Conservation (phyloP, 2,888 invertebrate genomes). For the Volucella inflata region DNA sequence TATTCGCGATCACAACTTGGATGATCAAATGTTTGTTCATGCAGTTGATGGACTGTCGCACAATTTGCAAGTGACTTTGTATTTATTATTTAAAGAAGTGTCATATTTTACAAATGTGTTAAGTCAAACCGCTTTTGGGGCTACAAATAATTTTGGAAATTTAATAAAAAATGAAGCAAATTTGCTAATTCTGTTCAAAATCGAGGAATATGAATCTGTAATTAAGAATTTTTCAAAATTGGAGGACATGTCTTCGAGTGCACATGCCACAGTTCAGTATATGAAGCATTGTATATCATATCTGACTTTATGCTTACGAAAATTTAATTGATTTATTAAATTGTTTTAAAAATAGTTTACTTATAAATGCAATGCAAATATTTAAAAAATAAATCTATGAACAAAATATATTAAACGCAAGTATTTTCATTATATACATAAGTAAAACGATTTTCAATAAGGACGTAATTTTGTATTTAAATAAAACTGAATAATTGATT, state of each 20-base stretch:
- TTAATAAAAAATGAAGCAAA: constrained; percentile 74
- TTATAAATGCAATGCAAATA: not conserved
- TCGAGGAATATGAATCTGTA: constrained; percentile 79
- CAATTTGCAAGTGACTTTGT: constrained; percentile 85
- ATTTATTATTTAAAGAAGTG: constrained; percentile 81
- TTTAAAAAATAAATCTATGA: not conserved
- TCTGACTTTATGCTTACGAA: constrained; percentile 77
- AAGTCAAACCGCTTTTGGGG: constrained; percentile 83
- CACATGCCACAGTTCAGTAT: constrained; percentile 76
- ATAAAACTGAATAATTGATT: too few relatives aligned
- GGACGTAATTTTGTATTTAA: too few relatives aligned
- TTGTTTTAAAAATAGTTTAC: not conserved
- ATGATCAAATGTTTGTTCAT: constrained; percentile 87
- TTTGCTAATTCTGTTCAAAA: constrained; percentile 79
- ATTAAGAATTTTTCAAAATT: constrained; percentile 77
- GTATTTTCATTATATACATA: too few relatives aligned
- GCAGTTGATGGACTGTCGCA: constrained; percentile 87
- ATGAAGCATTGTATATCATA: constrained; percentile 77
- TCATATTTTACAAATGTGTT: constrained; percentile 81
- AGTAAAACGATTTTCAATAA: too few relatives aligned
- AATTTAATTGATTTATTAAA: constrained; percentile 10
- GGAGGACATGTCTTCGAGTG: constrained; percentile 78
- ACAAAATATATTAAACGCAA: not conserved
- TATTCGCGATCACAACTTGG: constrained; percentile 86
- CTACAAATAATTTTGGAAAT: constrained; percentile 77